Conservation (phyloP, 2,888 invertebrate genomes). For the Diadegma fenestrale region DNA sequence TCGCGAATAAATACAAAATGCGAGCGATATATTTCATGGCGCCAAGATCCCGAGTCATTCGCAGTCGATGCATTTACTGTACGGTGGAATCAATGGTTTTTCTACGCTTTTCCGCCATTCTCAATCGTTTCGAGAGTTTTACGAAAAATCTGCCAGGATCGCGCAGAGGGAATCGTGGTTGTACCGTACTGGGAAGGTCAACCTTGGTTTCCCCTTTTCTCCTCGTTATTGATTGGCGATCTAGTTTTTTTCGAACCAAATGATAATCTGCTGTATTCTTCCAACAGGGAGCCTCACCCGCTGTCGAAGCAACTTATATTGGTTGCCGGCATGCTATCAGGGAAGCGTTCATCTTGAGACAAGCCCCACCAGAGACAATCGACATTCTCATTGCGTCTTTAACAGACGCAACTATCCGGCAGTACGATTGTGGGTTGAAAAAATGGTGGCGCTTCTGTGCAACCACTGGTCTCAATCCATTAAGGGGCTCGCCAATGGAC, state of each 20-base stretch:
- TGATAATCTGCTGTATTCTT: conserved; percentile 33
- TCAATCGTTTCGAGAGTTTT: conserved; percentile 54
- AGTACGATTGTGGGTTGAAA: conserved; percentile 39
- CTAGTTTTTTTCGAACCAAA: conserved; percentile 37
- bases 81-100: conserved; percentile 32
- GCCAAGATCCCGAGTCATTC: conserved; percentile 38
- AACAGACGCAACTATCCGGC: conserved; percentile 31
- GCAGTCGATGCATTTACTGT: conserved; percentile 54
- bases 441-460: conserved; percentile 46
- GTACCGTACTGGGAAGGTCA: conserved; percentile 61
- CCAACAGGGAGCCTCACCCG: conserved; percentile 22
- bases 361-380: conserved; percentile 33
- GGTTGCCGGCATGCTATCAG: conserved; percentile 55
- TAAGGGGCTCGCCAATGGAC: not conserved
- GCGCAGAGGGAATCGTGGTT: conserved; percentile 49
- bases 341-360: conserved; percentile 36
- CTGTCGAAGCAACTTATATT: conserved; percentile 35
- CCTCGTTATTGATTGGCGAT: conserved; percentile 32
- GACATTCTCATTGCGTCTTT: conserved; percentile 40
- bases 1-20: conserved; percentile 52
- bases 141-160: conserved; percentile 53
- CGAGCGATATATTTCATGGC: conserved; percentile 43
- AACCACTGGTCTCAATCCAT: not conserved
- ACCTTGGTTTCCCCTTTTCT: conserved; percentile 43
- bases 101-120: conserved; percentile 63